Evolutionary conservation across 2,113 vertebrate genomes (phyloP), one percentile per base, ranked within the genome.

Genomic region (Ursus arctos): DNA sequence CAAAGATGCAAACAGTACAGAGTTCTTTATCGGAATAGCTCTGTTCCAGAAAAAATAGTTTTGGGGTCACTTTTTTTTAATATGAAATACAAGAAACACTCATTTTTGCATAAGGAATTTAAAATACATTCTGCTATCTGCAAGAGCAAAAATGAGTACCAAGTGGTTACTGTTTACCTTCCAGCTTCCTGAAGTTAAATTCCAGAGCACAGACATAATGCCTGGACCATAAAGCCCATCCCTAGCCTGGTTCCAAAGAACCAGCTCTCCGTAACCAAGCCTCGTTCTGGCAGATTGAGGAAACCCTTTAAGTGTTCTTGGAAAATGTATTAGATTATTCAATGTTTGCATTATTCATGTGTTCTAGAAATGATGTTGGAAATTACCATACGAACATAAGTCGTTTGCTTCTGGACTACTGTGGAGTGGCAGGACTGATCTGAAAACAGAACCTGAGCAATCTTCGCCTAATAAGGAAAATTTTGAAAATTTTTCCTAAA

Each of bases 171-270:
- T 80, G 33, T 9, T 53, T 59, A 15, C 19, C 8, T 14, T 12
- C 7, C 67, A 31, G 3, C 26, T 91, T 72, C 49, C 85, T 31
- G 26, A 72, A 24, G 53, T 63, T 51, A 40, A n/a, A 71, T 47
- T 79, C 16, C 51, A 88, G 24, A 6, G 0, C 9, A 31, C 7
- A 36, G 21, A 36, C 26, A 36, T 1, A 16, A 5, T 3, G 15
- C 10, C 65, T 11, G 24, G 59, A 14, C 31, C 9, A 11, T 33
- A 24, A 7, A 12, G 33, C 1, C 0, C 1, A 18, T 24, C 26
- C 26, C 26, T 22, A 3, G 14, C 33, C 51, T 67, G 53, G 93
- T 1, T 53, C 49, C 61, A 24, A 55, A 65, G 49, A 86, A 33
- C 51, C 74, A 49, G 28, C 9, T 43, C 67, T 83, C 65, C 31